Base-by-base conservation (phyloP, 2,113 vertebrate genomes). In the Myanophis thanlyinensis region DNA sequence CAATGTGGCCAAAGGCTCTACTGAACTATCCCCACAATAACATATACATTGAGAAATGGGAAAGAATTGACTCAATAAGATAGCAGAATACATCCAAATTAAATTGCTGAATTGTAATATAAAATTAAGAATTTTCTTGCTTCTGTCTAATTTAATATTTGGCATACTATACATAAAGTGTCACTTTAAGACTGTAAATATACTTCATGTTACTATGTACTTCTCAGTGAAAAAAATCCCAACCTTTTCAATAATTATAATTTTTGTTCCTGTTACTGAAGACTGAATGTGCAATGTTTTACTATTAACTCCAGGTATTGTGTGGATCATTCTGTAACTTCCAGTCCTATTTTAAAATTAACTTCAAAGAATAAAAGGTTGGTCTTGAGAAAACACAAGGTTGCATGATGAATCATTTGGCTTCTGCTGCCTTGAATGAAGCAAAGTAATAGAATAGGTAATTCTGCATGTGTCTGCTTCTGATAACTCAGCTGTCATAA, bases 401-500 rank as follows among this genome's bases (percentile, higher is more conserved):
- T 92, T 94, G 56, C 22, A 73, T 95, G 54, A 91, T 90, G 94
- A 52, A 12, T 80, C 89, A 40, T 40, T 84, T 47, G 89, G 25
- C 86, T 15, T 85, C 35, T 47, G 90, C 89, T 94, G 91, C 30
- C 91, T 91, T 56, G 87, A 93, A 90, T 89, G 73, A 56, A 86
- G 52, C 47, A 91, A 86, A 94, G 80, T 27, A 44, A 59, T 87
- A 59, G 30, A 84, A 90, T 89, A 96, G 93, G 93, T 90, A 94
- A 92, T 94, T 95, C 90, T 92, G 91, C 85, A 0, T 0, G 95
- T 96, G 95, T 84, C 90, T 92, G 93, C 93, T 93, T 49, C 92
- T 96, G 95, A 96, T 96, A 97, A 95, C 91, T 89, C 88, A 91
- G 89, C 46, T 93, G 90, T 94, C 18, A 1, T 23, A 53, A 86